Percentiles rank a stretch among this genome's conserved stretches.
Evolutionary conservation across 1,140 invertebrate species (phyloP).

Genomic region (Batillaria attramentaria): DNA sequence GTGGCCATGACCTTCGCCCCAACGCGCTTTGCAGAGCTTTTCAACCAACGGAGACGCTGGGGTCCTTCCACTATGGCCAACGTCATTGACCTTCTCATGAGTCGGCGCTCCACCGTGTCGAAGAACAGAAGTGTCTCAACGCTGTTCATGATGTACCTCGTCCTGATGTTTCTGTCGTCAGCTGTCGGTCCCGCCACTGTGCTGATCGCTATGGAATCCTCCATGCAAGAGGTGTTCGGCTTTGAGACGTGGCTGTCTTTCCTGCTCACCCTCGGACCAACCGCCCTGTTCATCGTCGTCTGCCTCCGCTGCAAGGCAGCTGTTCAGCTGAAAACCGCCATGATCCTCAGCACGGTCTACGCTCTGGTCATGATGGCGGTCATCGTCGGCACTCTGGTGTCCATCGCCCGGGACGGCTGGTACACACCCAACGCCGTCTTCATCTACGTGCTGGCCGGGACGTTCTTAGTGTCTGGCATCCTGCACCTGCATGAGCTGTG

Average conservation of each 20-base stretch:
- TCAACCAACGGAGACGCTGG: conserved; percentile 76
- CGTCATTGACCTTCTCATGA: conserved; percentile 76
- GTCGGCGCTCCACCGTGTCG: conserved; percentile 73
- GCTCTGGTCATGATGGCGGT: conserved; percentile 64
- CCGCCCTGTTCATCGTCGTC: conserved; percentile 80
- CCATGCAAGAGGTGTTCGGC: conserved; percentile 83
- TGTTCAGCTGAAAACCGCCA: conserved; percentile 68
- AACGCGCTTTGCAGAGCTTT: conserved; percentile 72
- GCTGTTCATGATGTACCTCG: conserved; percentile 74
- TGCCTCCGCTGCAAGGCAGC: conserved; percentile 81
- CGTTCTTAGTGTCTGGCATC: conserved; percentile 56
- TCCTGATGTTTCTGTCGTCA: conserved; percentile 74
- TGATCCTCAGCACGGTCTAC: conserved; percentile 65
- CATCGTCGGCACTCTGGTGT: conserved; percentile 56
- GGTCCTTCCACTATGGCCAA: conserved; percentile 80
- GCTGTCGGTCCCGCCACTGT: conserved; percentile 82
- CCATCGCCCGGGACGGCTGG: conserved; percentile 49
- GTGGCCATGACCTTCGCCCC: conserved; percentile 78
- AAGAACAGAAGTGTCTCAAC: conserved; percentile 77
- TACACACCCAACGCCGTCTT: conserved; percentile 54
- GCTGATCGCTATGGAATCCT: conserved; percentile 95
- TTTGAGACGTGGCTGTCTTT: conserved; percentile 49
- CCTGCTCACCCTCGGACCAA: conserved; percentile 62
- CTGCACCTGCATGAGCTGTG: conserved; percentile 61
- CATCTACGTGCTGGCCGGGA: conserved; percentile 43